These are phyloP conservation scores for Netelia virgata DNA, from an alignment of 2,888 invertebrate genomes.

Conservation along the genomic window DNA sequence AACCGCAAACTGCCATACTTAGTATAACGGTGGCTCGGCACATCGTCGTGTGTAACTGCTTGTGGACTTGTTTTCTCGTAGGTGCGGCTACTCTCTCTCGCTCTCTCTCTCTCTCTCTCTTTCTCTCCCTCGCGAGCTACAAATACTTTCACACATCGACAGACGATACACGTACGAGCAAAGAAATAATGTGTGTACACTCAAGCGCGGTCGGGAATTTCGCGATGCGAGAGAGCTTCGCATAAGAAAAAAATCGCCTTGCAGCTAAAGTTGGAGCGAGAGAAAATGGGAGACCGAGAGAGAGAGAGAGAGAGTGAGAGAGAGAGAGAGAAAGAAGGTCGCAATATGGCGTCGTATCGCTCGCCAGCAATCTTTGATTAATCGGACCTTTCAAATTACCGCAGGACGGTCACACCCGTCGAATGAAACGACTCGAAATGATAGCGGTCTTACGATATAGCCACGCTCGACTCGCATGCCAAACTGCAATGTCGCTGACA, in stretches of 20 bases:
- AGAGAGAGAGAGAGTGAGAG: neutral
- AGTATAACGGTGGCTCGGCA: constrained; percentile 57
- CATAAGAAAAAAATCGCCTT: constrained; percentile 39
- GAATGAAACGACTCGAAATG: constrained; percentile 81
- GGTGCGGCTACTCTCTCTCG: constrained; percentile 54
- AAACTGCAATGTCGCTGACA: constrained; percentile 79
- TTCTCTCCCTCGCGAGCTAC: constrained; percentile 14
- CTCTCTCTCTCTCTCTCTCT: constrained; percentile 20
- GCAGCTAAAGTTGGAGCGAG: constrained; percentile 44
- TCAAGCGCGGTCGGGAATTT: constrained; percentile 32
- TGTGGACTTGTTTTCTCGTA: constrained; percentile 64
- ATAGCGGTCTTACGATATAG: constrained; percentile 77
- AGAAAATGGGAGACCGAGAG: constrained; percentile 24
- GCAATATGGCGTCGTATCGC: constrained; percentile 76
- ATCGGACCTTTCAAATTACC: constrained; percentile 79
- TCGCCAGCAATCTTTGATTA: constrained; percentile 76
- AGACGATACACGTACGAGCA: neutral
- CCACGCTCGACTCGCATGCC: constrained; percentile 80
- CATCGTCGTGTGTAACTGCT: constrained; percentile 54
- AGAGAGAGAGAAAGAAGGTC: constrained; percentile 16
- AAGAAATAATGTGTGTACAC: constrained; percentile 36
- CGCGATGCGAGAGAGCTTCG: constrained; percentile 34
- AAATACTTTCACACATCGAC: constrained; percentile 14
- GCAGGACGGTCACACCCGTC: constrained; percentile 80
- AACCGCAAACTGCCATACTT: constrained; percentile 56